Evolutionary conservation across 2,797 vertebrate genomes (phyloP).

Genomic region (Pipistrellus nathusii): DNA sequence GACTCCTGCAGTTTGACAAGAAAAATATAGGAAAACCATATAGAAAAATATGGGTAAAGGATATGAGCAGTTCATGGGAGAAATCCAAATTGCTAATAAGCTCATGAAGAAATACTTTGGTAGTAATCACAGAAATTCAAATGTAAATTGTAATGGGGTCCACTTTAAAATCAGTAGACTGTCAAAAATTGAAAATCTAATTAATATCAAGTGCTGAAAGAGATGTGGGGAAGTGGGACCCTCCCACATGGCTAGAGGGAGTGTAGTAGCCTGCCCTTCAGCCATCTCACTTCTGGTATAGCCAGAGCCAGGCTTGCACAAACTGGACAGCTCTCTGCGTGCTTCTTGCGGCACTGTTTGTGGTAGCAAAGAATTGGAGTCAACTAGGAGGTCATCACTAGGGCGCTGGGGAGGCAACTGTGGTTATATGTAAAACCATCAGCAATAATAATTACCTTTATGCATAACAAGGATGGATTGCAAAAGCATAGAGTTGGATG

Average conservation of each 20-base stretch:
- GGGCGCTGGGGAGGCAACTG: neutral
- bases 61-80: neutral
- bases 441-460: neutral
- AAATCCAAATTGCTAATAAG: slow-evolving; percentile 16
- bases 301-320: neutral
- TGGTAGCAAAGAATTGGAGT: neutral
- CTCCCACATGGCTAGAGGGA: accelerated
- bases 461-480: neutral
- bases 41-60: neutral
- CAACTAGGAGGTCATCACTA: neutral
- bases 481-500: neutral
- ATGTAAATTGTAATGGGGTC: slow-evolving; percentile 40
- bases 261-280: neutral
- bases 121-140: slow-evolving; percentile 60
- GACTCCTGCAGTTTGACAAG: neutral
- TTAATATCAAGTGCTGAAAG: slow-evolving; percentile 34
- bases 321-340: neutral
- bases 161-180: slow-evolving; percentile 58
- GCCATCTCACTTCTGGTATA: neutral
- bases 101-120: slow-evolving; percentile 33
- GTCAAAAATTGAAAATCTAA: slow-evolving; percentile 41
- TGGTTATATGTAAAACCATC: neutral
- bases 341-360: neutral
- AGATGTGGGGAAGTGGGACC: neutral
- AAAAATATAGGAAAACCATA: slow-evolving; percentile 8